Conservation (phyloP, 2,797 vertebrate species). For the Denticeps clupeoides region DNA sequence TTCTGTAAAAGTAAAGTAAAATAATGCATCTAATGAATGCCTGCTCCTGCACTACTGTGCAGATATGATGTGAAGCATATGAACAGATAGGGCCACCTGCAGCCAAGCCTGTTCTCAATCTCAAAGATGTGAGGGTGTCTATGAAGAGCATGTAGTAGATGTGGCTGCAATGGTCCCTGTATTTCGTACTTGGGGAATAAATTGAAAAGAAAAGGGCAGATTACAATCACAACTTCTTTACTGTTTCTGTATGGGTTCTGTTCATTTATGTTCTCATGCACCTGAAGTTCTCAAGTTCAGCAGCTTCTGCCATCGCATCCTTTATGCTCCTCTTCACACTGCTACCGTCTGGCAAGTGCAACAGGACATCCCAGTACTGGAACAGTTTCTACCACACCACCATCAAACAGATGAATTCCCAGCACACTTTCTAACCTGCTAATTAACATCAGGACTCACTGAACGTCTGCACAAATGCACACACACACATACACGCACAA, state of each 20-base stretch:
- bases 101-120: slow-evolving; percentile 71
- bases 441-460: not conserved
- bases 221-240: not conserved
- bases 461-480: not conserved
- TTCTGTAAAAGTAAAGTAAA: too few species aligned
- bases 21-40: too few species aligned
- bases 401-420: too few species aligned
- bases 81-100: too few species aligned
- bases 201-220: not conserved
- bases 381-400: too few species aligned
- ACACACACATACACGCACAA: too few species aligned
- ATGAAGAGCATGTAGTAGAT: slow-evolving; percentile 64
- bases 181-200: slow-evolving; percentile 52
- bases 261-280: slow-evolving; percentile 28
- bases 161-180: slow-evolving; percentile 71
- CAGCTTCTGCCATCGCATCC: slow-evolving; percentile 54
- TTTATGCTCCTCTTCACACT: slow-evolving; percentile 37
- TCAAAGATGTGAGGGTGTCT: slow-evolving; percentile 64
- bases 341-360: slow-evolving; percentile 33
- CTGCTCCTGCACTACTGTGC: too few species aligned
- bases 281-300: slow-evolving; percentile 80
- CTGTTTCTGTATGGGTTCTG: not conserved
- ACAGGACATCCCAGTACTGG: not conserved
- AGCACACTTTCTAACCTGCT: too few species aligned
- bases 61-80: too few species aligned